Evolutionary conservation across 2,888 invertebrate species (phyloP), one percentile per base, ranked within the genome.

Genomic region (Ischnus inquisitorius): DNA sequence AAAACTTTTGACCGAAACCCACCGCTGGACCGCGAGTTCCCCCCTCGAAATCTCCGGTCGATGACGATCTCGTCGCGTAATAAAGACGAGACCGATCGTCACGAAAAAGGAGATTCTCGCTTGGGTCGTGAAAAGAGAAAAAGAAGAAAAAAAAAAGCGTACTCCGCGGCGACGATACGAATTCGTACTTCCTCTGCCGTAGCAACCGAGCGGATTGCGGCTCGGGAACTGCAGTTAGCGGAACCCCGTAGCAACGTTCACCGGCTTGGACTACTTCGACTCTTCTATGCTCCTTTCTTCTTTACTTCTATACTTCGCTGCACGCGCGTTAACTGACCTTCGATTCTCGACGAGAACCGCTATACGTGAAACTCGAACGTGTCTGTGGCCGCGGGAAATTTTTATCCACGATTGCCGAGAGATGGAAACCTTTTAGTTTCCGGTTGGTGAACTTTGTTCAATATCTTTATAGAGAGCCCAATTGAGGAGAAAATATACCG

Each of bases 251-350:
- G 71, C 82, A 81, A 83, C 82, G 78, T 83, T 85, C 77, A 78
- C 78, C 76, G 78, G 72, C 83, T 72, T 85, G 85, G 78, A 85
- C 85, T 85, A 85, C 85, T 85, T 85, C 64, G 80, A 78, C 79
- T 81, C 62, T 41, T 8, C 22, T 34, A 72, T 77, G 64, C 34
- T 54, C 67, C 54, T 77, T 76, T 75, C 83, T 83, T 80, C 68
- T 80, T 80, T 83, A 69, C 74, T 74, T 79, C 75, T 80, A 67
- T 80, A 80, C 77, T 57, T 80, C 74, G 80, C 51, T 84, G 84
- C 84, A 81, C 77, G 77, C 77, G 51, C 78, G 84, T 84, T 86
- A 86, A 86, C 86, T 86, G 86, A 86, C 84, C 84, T 86, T 80
- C 79, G 86, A 80, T 84, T 84, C 79, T 76, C 74, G 54, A 51